A percentile compares a stretch with the other conserved stretches of the same genome.
Conservation (phyloP, 2,888 invertebrate species). For the Aradus depressus region DNA sequence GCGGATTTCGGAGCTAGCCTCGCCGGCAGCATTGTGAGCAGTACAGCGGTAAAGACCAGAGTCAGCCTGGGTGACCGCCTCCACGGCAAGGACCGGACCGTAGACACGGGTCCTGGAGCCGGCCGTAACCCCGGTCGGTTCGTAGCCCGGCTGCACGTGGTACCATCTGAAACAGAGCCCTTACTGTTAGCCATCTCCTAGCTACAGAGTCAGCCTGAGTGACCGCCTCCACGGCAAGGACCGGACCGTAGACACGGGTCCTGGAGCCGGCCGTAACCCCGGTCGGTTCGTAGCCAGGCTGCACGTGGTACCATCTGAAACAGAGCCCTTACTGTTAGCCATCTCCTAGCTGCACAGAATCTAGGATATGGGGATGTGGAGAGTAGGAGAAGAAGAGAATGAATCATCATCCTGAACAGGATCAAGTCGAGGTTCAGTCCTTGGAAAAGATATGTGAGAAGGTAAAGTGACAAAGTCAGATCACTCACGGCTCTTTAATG, state of each 20-base stretch:
- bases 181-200: no score
- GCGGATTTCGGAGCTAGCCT: constrained; percentile 55
- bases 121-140: constrained; percentile 48
- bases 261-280: constrained; percentile 50
- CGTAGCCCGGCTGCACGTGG: constrained; percentile 51
- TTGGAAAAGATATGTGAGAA: no score
- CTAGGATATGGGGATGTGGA: no score
- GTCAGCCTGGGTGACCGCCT: constrained; percentile 58
- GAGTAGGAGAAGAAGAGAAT: no score
- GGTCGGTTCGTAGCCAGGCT: constrained; percentile 52
- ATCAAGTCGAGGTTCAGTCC: no score
- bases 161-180: constrained; percentile 50
- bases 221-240: constrained; percentile 58
- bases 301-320: constrained; percentile 58
- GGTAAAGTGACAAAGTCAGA: no score
- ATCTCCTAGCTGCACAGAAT: no score
- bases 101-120: constrained; percentile 53
- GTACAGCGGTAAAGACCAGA: constrained; percentile 56
- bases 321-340: no score
- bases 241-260: constrained; percentile 53
- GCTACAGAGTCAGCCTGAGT: constrained; percentile 57
- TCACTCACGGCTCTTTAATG: no score
- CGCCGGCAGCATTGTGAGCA: constrained; percentile 57
- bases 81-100: constrained; percentile 57
- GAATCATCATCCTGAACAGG: no score